Evolutionary conservation across 1,140 invertebrate species (phyloP), one percentile per base, ranked within the genome.

Genomic region (Aphis gossypii): DNA sequence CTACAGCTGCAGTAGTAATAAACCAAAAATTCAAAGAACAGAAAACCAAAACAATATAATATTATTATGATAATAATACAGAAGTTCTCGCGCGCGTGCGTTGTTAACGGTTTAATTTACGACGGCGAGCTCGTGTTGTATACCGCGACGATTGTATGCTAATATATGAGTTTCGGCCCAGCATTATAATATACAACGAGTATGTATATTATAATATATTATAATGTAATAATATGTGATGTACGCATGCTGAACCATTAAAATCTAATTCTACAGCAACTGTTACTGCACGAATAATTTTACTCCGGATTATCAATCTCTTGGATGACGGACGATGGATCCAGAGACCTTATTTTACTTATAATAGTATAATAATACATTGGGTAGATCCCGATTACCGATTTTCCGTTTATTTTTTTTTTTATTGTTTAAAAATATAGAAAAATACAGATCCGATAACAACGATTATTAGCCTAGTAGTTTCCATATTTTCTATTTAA

Each of bases 81-180:
- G 30, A 76, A 76, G 60, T 76, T 76, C 30, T 14, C 30, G 60
- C 60, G 60, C 35, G 41, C 83, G 38, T 84, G 23, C 38, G 41
- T 38, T 21, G 38, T 84, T 84, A 84, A 46, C 84, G 25, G 41
- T 86, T n/a, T 86, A 46, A 86, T 86, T 86, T 86, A 86, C 84
- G 84, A 86, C 23, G 84, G 46, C 23, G 38, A 18, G 38, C 41
- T 46, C 41, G 9, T 23, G 83, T 86, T 9, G 44, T 20, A 51
- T 51, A n/a, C 44, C 84, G 60, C 30, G 30, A 14, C 60, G 84
- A 86, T 86, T 86, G 84, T 86, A 86, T 86, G 84, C 84, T 86
- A 86, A 86, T 86, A 86, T n/a, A 76, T n/a, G 30, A 35, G 60
- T 76, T 76, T 76, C 60, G 60, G n/a, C 4, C 25, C 11, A 4